Conservation (phyloP, 2,888 invertebrate genomes). For the Metellina segmentata region DNA sequence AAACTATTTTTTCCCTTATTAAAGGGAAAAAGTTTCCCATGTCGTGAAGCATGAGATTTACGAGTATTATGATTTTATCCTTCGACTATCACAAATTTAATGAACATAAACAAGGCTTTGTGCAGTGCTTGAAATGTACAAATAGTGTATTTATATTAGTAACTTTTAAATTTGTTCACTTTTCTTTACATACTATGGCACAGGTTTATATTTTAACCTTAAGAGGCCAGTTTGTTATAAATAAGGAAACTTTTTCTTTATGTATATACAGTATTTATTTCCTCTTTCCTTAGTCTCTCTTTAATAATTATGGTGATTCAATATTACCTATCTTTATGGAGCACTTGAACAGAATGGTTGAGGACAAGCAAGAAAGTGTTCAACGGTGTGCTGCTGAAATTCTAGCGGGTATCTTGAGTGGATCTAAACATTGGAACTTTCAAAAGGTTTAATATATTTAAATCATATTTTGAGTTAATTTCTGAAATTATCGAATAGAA, state of each 20-base stretch:
- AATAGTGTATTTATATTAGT: no score
- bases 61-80: not conserved
- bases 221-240: not conserved
- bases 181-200: slow-evolving; percentile 65
- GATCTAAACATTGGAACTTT: slow-evolving; percentile 90
- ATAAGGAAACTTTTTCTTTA: no score
- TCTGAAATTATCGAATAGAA: no score
- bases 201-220: not conserved
- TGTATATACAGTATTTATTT: not conserved
- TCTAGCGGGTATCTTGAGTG: slow-evolving; percentile 88
- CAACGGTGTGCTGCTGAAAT: slow-evolving; percentile 93
- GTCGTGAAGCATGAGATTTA: no score
- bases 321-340: slow-evolving; percentile 85
- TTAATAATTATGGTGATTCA: slow-evolving; percentile 88
- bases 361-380: slow-evolving; percentile 87
- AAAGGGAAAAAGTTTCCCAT: no score
- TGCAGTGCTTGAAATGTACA: no score
- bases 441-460: slow-evolving; percentile 80
- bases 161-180: not conserved
- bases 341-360: slow-evolving; percentile 86
- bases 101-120: no score
- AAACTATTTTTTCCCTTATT: no score
- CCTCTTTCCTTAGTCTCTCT: slow-evolving; percentile 83
- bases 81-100: not conserved
- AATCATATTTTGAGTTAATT: no score